These are phyloP conservation scores for Laterallus jamaicensis DNA, from an alignment of 2,113 vertebrate species.

Conservation along the genomic window DNA sequence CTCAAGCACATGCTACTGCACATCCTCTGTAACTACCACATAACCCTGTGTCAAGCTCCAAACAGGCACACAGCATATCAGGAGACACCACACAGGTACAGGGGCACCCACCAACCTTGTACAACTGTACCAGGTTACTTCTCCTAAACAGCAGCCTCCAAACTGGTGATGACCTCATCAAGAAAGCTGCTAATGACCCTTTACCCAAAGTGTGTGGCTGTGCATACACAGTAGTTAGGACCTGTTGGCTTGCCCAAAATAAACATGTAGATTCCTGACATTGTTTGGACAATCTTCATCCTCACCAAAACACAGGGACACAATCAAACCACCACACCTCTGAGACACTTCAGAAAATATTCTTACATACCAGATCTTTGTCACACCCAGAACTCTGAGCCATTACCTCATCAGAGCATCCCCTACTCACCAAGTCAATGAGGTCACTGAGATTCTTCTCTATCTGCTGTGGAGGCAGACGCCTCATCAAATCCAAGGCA, in stretches of 20 bases:
- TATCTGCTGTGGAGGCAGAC: conserved; percentile 98
- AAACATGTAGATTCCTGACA: background rate
- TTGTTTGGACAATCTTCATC: background rate
- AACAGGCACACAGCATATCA: background rate
- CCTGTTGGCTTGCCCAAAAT: background rate
- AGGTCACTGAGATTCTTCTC: conserved; percentile 99
- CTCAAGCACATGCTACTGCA: background rate
- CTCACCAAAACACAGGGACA: background rate
- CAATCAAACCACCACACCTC: background rate
- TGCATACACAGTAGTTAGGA: background rate
- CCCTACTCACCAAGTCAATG: conserved; percentile 91
- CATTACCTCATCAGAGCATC: background rate
- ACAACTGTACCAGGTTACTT: background rate
- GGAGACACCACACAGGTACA: background rate
- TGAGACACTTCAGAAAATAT: rapidly evolving
- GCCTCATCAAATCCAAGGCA: conserved; percentile 99
- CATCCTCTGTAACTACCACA: background rate
- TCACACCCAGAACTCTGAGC: background rate
- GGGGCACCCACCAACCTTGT: background rate
- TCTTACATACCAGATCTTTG: background rate
- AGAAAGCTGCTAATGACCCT: background rate
- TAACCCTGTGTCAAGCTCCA: background rate
- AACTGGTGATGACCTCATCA: background rate
- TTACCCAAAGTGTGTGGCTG: background rate
- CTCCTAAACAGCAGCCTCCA: background rate